Base-by-base conservation (phyloP, 1,140 invertebrate species). In the Nebria ingens region DNA sequence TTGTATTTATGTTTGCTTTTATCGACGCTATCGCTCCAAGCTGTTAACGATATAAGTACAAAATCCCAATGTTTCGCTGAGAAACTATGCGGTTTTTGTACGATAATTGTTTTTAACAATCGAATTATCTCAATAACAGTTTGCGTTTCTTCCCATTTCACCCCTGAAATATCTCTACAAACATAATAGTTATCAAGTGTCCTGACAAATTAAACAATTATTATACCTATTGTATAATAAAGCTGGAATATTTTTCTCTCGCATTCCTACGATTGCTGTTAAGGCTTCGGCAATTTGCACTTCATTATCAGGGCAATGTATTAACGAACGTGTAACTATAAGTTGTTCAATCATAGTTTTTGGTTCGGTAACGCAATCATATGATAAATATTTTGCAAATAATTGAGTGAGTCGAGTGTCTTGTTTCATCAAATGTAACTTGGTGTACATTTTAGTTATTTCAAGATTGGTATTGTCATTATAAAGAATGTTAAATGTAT, bases 51-150 rank as follows among this genome's bases (percentile, higher is more conserved):
- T 61, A 86, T 79, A 11, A 84, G 69, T 49, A 81, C 74, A 54
- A 79, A 77, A 68, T 87, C 84, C 84, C 85, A 87, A 34, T 80
- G 73, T 51, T 67, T 67, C 9, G 65, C 60, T 13, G 62, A 71
- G 19, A 82, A 60, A 56, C 70, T 65, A 19, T 65, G 61, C 0
- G 79, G 73, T 58, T 66, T 59, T 55, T 57, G 63, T 22, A 53
- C 56, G 21, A 69, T 58, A 19, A 72, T 60, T 59, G 63, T 57
- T 2, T 68, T 65, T 17, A 73, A 60, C 15, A 74, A 64, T 53
- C 68, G 62, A 25, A 76, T 68, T 21, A 73, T 56, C 67, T 77
- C 51, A 68, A 60, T 53, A 60, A 68, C 34, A 69, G 54, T 56
- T 54, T 68, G 49, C 68, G 57, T 22, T 64, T 63, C 51, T 34